Base-by-base conservation (phyloP, 2,113 vertebrate species). In the Charadrius vociferus region DNA sequence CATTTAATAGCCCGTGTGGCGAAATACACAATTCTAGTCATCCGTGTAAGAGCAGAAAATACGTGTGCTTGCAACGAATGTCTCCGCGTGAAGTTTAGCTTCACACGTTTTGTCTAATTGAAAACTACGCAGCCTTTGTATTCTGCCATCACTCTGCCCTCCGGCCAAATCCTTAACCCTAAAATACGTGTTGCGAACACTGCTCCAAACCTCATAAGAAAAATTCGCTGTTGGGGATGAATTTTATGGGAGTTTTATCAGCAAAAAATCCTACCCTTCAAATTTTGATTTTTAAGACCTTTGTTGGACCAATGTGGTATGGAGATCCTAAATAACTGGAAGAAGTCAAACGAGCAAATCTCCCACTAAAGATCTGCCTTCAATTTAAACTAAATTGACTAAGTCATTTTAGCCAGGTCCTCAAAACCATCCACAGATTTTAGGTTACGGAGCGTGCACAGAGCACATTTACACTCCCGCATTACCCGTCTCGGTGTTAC, bases 91-190 rank as follows among this genome's bases (percentile, higher is more conserved):
- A 85, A 81, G 45, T 62, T 94, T 1, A 86, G 71, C 67, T 95
- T 92, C 53, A 89, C 56, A 53, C 14, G 1, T 79, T 73, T 79
- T 67, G 62, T 61, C 65, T 81, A 37, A 78, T 3, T 79, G 89
- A 71, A 91, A 86, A 97, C 65, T 75, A 55, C 29, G 65, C 29
- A 89, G 86, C 65, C 77, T 93, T 96, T 90, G 93, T 88, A 41
- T 61, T 78, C 65, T 18, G 14, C 4, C 22, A 75, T 29, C 50
- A 43, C 49, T 85, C 61, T 88, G 85, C 85, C 92, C 92, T 75
- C 87, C 52, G 65, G 83, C 59, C 87, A 95, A 95, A 81, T 53
- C 91, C 85, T 73, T 86, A 91, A 84, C 75, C 86, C 85, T 86
- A 24, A 86, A 74, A 66, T 62, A 94, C 0, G 6, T 81, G 56